A percentile compares a stretch with the other conserved stretches of the same genome.
Evolutionary conservation across 30 jellyfish, hydroid and myxozoan species (phyloP).

Genomic region (Pelagia noctiluca): DNA sequence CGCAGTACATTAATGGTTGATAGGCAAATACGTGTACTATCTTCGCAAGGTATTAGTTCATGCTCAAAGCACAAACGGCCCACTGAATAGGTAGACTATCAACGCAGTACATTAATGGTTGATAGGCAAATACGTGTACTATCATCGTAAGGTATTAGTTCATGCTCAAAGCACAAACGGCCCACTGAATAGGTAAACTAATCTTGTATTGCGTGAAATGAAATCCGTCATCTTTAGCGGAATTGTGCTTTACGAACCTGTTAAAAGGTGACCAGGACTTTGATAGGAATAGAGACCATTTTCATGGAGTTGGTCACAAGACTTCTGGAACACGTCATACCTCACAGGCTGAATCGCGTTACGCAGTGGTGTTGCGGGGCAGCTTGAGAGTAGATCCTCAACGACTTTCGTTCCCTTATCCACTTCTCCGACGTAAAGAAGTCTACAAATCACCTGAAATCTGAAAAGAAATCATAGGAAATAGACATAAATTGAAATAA

Average conservation of each 20-base stretch:
- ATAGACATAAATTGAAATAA: neutral
- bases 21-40: no score
- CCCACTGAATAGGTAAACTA: no score
- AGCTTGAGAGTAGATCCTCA: conserved; percentile 45
- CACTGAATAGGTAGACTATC: no score
- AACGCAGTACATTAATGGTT: no score
- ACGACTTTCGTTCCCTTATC: conserved; percentile 45
- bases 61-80: no score
- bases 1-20: no score
- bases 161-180: no score
- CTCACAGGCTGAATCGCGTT: conserved; percentile 58
- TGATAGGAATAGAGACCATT: conserved; percentile 54
- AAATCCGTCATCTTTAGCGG: no score
- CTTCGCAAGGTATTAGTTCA: no score
- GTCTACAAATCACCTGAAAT: conserved; percentile 60
- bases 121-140: no score
- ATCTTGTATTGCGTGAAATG: no score
- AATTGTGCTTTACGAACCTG: conserved; percentile 57
- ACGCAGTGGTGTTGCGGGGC: conserved; percentile 60
- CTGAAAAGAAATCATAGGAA: conserved; percentile 10
- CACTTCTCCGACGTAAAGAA: conserved; percentile 59
- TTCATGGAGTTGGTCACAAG: conserved; percentile 62
- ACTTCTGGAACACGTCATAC: conserved; percentile 67
- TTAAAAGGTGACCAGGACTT: conserved; percentile 74
- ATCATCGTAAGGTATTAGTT: no score